phyloP scores from a whole-genome alignment of 1,140 invertebrate species.

The Bombus confusus region DNA sequence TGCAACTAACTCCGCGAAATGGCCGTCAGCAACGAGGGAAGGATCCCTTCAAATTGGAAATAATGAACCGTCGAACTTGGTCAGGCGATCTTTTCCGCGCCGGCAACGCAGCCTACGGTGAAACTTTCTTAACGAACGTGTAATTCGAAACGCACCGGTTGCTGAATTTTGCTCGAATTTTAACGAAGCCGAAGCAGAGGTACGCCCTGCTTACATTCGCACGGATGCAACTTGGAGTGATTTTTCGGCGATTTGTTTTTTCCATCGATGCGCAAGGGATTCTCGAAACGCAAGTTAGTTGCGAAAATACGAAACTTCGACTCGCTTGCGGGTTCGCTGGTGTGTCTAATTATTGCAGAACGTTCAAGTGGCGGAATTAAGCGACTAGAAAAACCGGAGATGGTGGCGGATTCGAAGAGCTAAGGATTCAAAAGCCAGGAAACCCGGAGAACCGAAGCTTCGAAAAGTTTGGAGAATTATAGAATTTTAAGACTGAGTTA shows the following conservation, averaged over 20 bases:
- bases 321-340: too few species aligned
- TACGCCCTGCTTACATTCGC: rapidly evolving
- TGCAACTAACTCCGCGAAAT: constrained; percentile 62
- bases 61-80: constrained; percentile 36
- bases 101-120: not conserved
- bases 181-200: rapidly evolving
- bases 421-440: too few species aligned
- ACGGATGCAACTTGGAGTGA: not conserved
- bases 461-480: not conserved
- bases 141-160: not conserved
- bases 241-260: too few species aligned
- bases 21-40: constrained; percentile 23
- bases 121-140: constrained; percentile 28
- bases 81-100: constrained; percentile 25
- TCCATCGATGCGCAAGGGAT: too few species aligned
- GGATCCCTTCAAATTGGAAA: constrained; percentile 30
- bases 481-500: too few species aligned
- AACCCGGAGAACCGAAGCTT: not conserved
- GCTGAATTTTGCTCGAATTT: not conserved
- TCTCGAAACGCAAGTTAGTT: too few species aligned
- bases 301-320: too few species aligned
- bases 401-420: too few species aligned
- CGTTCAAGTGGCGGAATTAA: too few species aligned
- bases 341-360: too few species aligned
- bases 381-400: too few species aligned